Conservation (phyloP, 2,113 vertebrate genomes). For the Pseudopipra pipra region DNA sequence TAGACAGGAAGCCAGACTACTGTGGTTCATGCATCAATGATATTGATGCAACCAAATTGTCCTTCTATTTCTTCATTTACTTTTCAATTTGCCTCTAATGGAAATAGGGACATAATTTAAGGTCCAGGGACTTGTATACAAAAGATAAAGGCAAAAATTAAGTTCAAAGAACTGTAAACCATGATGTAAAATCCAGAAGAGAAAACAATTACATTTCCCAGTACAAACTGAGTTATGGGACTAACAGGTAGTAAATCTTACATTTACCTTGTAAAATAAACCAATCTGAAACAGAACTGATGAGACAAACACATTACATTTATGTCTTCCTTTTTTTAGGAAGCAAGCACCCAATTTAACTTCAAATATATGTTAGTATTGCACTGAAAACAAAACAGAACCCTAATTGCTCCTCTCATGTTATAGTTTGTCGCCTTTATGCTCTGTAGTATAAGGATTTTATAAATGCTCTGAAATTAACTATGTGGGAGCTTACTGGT, state of each 20-base stretch:
- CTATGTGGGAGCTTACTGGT: not conserved
- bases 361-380: not conserved
- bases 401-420: not conserved
- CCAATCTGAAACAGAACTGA: not conserved
- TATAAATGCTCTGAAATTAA: not conserved
- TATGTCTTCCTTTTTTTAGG: not conserved
- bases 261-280: not conserved
- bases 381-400: not conserved
- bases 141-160: not conserved
- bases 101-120: conserved; percentile 9
- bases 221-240: not conserved
- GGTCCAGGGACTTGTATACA: not conserved
- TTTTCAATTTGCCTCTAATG: conserved; percentile 2
- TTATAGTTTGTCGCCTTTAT: not conserved
- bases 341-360: not conserved
- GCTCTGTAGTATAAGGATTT: not conserved
- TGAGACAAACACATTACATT: not conserved
- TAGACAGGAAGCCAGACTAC: not conserved
- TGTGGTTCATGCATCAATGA: not conserved
- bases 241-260: not conserved
- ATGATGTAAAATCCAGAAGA: not conserved
- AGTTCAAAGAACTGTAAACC: not conserved
- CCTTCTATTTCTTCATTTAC: conserved; percentile 2
- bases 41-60: not conserved
- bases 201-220: not conserved